These are phyloP conservation scores for Prionailurus viverrinus DNA, from an alignment of 2,113 vertebrate genomes.

Conservation along the genomic window DNA sequence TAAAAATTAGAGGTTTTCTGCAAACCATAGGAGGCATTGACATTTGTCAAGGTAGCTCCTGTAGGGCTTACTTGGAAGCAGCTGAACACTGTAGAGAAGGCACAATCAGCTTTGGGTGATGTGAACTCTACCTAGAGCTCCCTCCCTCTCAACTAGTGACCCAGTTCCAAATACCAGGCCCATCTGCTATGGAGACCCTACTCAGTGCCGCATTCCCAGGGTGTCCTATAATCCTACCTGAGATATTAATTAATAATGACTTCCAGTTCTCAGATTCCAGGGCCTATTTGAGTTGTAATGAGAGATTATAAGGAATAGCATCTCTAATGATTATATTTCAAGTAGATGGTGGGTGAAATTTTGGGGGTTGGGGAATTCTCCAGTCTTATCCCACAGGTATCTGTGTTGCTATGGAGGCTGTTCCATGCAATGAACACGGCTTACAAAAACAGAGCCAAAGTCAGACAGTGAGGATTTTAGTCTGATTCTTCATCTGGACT, in stretches of 20 bases:
- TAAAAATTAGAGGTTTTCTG: neutral
- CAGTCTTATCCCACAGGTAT: neutral
- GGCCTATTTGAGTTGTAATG: neutral
- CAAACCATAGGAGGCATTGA: neutral
- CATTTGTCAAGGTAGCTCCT: neutral
- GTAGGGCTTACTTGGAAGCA: neutral
- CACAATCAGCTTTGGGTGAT: neutral
- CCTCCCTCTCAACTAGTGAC: neutral
- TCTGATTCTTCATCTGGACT: neutral
- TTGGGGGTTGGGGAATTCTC: neutral
- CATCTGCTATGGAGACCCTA: neutral
- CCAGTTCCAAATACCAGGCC: neutral
- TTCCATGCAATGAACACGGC: neutral
- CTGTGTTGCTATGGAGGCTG: neutral
- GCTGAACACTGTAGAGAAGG: neutral
- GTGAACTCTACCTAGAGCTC: neutral
- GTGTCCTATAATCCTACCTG: neutral
- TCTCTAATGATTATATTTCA: slow-evolving; percentile 7
- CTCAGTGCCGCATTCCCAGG: neutral
- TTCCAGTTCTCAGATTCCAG: neutral
- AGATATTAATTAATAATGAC: neutral
- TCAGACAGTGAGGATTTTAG: neutral
- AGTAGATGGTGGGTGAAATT: neutral
- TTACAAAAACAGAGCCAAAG: neutral
- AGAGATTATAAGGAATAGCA: neutral